These are phyloP conservation scores for Acleris laterana DNA, from an alignment of 2,888 invertebrate genomes.

Conservation along the genomic window DNA sequence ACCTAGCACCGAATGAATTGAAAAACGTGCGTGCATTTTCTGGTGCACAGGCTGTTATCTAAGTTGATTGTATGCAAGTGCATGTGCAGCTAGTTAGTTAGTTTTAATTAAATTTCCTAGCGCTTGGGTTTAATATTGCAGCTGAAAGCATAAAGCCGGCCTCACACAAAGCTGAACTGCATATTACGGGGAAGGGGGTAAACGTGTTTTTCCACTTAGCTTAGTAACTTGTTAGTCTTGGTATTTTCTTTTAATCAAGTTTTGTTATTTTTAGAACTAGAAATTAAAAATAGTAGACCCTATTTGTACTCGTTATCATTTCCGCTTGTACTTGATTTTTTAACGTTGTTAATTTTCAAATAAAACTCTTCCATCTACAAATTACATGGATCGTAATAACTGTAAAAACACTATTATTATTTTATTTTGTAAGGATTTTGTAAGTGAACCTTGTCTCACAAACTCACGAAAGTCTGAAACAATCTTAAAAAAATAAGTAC, in stretches of 20 bases:
- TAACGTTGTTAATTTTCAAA: no score
- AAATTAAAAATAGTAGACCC: not conserved
- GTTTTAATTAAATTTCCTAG: constrained; percentile 51
- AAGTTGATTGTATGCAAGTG: not conserved
- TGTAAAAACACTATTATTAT: no score
- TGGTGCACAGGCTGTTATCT: constrained; percentile 3
- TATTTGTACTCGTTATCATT: no score
- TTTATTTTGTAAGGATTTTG: not conserved
- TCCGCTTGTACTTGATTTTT: no score
- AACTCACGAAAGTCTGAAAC: no score
- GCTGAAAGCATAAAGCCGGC: constrained; percentile 11
- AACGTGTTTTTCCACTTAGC: not conserved
- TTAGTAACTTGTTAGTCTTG: not conserved
- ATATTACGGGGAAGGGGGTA: constrained; percentile 1
- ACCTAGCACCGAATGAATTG: not conserved
- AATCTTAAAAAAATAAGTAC: no score
- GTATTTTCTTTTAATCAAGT: not conserved
- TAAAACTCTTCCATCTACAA: no score
- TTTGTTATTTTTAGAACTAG: not conserved
- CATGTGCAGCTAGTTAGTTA: constrained; percentile 36
- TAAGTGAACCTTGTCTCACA: not conserved
- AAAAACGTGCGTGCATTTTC: not conserved
- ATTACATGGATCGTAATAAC: no score
- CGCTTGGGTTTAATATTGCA: constrained; percentile 37
- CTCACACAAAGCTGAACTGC: constrained; percentile 19